These are phyloP conservation scores for Argyresthia goedartella DNA, from an alignment of 2,888 invertebrate species.

Conservation along the genomic window DNA sequence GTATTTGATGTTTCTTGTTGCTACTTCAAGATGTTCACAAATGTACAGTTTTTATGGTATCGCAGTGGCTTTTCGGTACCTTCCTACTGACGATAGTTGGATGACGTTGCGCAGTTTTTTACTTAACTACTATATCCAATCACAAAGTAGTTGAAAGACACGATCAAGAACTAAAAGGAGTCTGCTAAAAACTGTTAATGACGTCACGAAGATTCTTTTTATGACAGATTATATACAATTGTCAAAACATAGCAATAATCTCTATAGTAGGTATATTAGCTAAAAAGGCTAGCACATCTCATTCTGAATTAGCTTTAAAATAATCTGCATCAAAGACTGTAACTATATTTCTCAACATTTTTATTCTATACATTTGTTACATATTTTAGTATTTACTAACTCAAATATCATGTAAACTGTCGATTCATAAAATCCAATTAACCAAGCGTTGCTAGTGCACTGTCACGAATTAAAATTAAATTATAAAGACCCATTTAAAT, in stretches of 20 bases:
- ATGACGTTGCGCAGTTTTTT: background rate
- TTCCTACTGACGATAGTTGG: background rate
- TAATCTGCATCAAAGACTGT: slow-evolving; percentile 24
- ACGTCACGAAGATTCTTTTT: background rate
- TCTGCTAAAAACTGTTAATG: too few species aligned
- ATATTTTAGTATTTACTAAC: slow-evolving; percentile 12
- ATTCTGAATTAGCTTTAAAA: slow-evolving; percentile 11
- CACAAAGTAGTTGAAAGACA: too few species aligned
- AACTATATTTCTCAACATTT: slow-evolving; percentile 18
- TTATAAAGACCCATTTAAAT: background rate
- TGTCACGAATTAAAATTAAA: background rate
- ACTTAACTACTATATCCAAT: too few species aligned
- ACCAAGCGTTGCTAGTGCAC: background rate
- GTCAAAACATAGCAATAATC: slow-evolving; percentile 1
- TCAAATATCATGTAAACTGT: background rate
- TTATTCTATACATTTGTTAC: slow-evolving; percentile 24
- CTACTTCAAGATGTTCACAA: slow-evolving; percentile 14
- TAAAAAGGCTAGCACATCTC: slow-evolving; percentile 5
- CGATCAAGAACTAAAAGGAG: too few species aligned
- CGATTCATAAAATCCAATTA: background rate
- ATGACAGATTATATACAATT: slow-evolving; percentile 3
- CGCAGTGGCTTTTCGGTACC: background rate
- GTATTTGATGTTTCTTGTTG: slow-evolving; percentile 42
- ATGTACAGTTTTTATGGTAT: background rate
- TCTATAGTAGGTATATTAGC: background rate